Evolutionary conservation across 2,113 vertebrate species (phyloP).

Genomic region (Prochilodus magdalenae): DNA sequence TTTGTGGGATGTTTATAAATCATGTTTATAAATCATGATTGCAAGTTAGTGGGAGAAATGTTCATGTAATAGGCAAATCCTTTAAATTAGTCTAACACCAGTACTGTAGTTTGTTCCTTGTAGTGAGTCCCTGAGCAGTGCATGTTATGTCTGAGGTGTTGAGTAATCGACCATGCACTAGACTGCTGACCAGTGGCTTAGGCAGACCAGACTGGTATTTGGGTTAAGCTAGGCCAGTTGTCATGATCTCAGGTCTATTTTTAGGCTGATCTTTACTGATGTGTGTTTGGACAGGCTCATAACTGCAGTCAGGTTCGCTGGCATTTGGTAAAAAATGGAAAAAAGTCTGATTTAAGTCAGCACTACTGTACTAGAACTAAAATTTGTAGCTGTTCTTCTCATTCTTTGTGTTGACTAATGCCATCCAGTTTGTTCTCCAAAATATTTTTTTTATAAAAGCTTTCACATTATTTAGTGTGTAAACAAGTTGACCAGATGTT

Average conservation of each 20-base stretch:
- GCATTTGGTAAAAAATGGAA: neutral
- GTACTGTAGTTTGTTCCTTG: neutral
- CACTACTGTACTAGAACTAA: too few species aligned
- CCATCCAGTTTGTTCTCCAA: neutral
- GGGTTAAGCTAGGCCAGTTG: constrained; percentile 45
- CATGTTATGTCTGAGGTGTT: constrained; percentile 39
- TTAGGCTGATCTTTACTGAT: constrained; percentile 52
- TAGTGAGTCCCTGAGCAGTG: neutral
- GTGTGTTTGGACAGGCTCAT: constrained; percentile 7
- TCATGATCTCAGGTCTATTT: constrained; percentile 44
- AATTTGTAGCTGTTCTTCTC: neutral
- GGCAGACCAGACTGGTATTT: constrained; percentile 39
- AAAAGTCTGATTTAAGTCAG: too few species aligned
- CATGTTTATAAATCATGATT: too few species aligned
- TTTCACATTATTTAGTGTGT: neutral
- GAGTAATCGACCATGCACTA: constrained; percentile 16
- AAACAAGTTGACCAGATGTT: neutral
- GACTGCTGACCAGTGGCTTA: constrained; percentile 37
- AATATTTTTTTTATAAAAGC: neutral
- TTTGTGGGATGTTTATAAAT: too few species aligned
- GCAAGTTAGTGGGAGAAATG: neutral
- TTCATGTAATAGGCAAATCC: neutral
- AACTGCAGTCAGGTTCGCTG: neutral
- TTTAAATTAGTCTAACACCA: neutral
- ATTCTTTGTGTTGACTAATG: neutral